Evolutionary conservation across 2,113 vertebrate species (phyloP), one percentile per base, ranked within the genome.

Genomic region (Sinocyclocheilus grahami): DNA sequence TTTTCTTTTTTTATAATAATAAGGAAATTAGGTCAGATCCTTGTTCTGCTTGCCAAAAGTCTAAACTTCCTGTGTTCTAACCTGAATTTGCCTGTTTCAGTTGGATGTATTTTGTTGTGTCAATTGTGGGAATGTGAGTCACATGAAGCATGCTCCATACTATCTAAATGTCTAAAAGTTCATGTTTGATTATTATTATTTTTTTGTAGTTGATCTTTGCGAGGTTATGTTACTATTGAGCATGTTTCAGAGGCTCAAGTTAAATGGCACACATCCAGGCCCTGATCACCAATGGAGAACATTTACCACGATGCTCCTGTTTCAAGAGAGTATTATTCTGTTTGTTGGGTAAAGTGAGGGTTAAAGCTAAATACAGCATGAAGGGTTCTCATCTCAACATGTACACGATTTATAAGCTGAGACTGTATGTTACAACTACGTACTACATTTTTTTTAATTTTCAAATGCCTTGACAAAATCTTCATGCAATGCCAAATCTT

Each of bases 171-270:
- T 48, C n/a, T 9, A 39, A 4, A 30, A 71, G 63, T 71, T 69
- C 62, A 67, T 53, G 65, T 33, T 30, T 82, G 62, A 18, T 69
- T 37, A 11, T 18, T 37, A 39, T n/a, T 3, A 16, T 22, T 46
- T 46, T 46, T 69, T 22, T 82, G 24, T 24, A 69, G 42, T 83
- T 84, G 82, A 84, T 69, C 82, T 84, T 84, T 84, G 82, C 74
- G 51, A 84, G 82, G 82, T 84, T 84, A 27, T 79, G 46, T 84
- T 84, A 74, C 33, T 39, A 58, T n/a, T 39, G 46, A 82, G 80
- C 80, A 53, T 69, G 80, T 69, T 82, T 82, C 63, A 69, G 16
- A 82, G 22, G 80, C 63, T 67, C 18, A 48, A 13, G 46, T 48
- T 27, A 53, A 82, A 30, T 69, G 63, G 9, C 63, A 82, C 78